Evolutionary conservation across 2,113 vertebrate genomes (phyloP).

Genomic region (Pseudorectes ferrugineus): DNA sequence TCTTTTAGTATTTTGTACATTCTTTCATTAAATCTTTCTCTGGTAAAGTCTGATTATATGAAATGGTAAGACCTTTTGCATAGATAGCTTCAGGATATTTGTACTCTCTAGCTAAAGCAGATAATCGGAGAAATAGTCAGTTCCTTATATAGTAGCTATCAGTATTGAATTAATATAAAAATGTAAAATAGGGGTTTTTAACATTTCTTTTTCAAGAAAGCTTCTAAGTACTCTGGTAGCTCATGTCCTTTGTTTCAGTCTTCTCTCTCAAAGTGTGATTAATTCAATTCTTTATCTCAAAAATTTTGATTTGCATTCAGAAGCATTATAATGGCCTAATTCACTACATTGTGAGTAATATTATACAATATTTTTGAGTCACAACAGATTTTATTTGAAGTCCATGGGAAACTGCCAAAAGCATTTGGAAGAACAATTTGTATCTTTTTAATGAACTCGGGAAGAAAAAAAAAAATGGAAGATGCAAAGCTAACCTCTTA

Average conservation of each 20-base stretch:
- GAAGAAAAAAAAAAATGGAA: background rate
- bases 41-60: background rate
- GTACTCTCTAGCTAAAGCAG: background rate
- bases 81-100: background rate
- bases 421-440: background rate
- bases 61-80: background rate
- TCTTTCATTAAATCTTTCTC: background rate
- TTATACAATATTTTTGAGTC: background rate
- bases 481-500: background rate
- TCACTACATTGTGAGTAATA: background rate
- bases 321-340: background rate
- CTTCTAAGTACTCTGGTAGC: background rate
- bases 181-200: background rate
- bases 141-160: background rate
- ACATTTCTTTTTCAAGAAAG: background rate
- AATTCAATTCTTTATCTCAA: background rate
- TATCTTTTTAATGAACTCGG: rapidly evolving
- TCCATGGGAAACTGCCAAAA: background rate
- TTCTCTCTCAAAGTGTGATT: background rate
- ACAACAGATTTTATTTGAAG: background rate
- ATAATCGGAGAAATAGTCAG: background rate
- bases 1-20: background rate
- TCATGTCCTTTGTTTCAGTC: background rate
- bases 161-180: background rate
- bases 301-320: background rate